phyloP scores from a whole-genome alignment of 2,888 invertebrate genomes.

The Eugnorisma glareosa region DNA sequence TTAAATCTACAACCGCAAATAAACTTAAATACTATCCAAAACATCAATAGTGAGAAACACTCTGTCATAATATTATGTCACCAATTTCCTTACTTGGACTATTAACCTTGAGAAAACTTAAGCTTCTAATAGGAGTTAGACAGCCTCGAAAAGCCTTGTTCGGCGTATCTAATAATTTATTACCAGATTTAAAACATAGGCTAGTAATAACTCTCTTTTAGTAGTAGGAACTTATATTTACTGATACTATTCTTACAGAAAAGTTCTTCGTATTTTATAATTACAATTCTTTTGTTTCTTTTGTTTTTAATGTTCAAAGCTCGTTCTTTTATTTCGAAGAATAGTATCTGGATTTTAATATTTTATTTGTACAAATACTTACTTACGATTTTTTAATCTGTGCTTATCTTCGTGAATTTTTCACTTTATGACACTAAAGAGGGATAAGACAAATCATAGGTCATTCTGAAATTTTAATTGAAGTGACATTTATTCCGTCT shows the following conservation, averaged over 20 bases:
- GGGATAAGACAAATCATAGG: not conserved
- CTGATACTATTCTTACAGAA: not conserved
- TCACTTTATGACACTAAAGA: not conserved
- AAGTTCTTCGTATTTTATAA: not conserved
- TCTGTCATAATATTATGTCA: constrained; percentile 5
- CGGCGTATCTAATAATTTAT: constrained; percentile 38
- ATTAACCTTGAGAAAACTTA: constrained; percentile 42
- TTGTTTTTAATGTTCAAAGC: not conserved
- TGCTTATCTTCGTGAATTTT: not conserved
- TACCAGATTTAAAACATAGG: constrained; percentile 19
- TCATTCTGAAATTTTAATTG: not conserved
- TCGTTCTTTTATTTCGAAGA: not conserved
- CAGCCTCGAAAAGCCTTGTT: constrained; percentile 28
- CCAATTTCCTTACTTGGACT: constrained; percentile 15
- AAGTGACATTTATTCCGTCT: too few species aligned
- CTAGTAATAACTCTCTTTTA: constrained; percentile 17
- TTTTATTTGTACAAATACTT: not conserved
- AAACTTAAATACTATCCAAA: not conserved
- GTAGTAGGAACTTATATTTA: not conserved
- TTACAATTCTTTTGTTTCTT: not conserved
- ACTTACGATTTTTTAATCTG: not conserved
- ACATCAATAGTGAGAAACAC: not conserved
- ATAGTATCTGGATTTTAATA: not conserved
- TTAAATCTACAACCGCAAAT: not conserved
- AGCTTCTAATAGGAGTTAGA: constrained; percentile 26